These are phyloP conservation scores for Diprion similis DNA, from an alignment of 1,140 invertebrate species.

Conservation along the genomic window DNA sequence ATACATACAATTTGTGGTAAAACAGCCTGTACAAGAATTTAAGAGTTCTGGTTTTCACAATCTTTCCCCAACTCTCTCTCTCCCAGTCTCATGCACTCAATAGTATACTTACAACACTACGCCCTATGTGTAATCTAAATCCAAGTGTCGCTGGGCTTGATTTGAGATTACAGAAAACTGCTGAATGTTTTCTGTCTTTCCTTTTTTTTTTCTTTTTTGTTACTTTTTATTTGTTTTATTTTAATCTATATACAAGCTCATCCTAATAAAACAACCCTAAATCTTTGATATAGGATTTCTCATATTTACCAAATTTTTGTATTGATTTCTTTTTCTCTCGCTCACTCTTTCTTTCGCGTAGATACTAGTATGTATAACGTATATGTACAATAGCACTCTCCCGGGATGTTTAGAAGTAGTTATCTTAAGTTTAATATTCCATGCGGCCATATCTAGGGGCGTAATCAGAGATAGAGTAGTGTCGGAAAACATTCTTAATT, in stretches of 20 bases:
- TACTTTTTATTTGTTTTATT: not conserved
- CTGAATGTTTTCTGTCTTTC: not conserved
- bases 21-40: conserved; percentile 35
- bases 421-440: conserved; percentile 6
- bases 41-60: not conserved
- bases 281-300: not conserved
- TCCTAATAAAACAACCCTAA: not conserved
- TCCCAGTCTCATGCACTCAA: not conserved
- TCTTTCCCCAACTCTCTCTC: not conserved
- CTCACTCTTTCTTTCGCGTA: not conserved
- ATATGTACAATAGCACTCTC: conserved; percentile 5
- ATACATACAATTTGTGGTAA: conserved; percentile 40
- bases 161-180: not conserved
- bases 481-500: not conserved
- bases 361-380: not conserved
- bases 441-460: not conserved
- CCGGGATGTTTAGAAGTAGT: not conserved
- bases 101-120: not conserved
- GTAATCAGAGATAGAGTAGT: not conserved
- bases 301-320: not conserved
- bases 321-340: not conserved
- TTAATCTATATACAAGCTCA: not conserved
- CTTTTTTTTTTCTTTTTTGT: not conserved
- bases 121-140: conserved; percentile 2
- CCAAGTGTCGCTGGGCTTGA: not conserved